Conservation (phyloP, 2,113 vertebrate species). For the Haplochromis vanheusdeni region DNA sequence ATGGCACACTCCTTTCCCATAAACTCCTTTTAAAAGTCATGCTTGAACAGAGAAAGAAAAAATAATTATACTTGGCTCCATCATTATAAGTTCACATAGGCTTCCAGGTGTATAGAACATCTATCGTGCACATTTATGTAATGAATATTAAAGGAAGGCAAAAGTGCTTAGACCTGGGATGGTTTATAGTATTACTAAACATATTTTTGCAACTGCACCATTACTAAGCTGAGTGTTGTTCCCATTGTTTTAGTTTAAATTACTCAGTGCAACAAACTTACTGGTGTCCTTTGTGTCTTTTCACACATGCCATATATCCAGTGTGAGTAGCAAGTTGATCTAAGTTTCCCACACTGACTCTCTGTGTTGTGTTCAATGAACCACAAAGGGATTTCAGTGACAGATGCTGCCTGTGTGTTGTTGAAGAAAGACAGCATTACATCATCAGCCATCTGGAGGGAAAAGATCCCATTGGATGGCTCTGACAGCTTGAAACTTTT, state of each 20-base stretch:
- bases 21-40: background rate
- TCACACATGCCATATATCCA: background rate
- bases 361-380: conserved; percentile 19
- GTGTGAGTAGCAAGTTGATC: conserved; percentile 27
- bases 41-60: background rate
- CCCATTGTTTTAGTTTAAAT: background rate
- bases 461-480: background rate
- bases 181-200: background rate
- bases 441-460: conserved; percentile 47
- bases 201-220: background rate
- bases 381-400: conserved; percentile 26
- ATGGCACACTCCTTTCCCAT: background rate
- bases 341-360: conserved; percentile 47
- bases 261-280: background rate
- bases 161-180: background rate
- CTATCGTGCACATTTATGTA: background rate
- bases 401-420: background rate
- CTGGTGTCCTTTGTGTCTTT: background rate
- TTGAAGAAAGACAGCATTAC: background rate
- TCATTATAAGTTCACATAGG: background rate
- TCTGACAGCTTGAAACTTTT: background rate
- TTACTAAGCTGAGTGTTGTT: background rate
- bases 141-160: background rate
- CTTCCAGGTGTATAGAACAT: background rate
- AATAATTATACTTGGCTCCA: background rate